These are phyloP conservation scores for Pangasius larnaudii DNA, from an alignment of 2,797 vertebrate species.

Conservation along the genomic window DNA sequence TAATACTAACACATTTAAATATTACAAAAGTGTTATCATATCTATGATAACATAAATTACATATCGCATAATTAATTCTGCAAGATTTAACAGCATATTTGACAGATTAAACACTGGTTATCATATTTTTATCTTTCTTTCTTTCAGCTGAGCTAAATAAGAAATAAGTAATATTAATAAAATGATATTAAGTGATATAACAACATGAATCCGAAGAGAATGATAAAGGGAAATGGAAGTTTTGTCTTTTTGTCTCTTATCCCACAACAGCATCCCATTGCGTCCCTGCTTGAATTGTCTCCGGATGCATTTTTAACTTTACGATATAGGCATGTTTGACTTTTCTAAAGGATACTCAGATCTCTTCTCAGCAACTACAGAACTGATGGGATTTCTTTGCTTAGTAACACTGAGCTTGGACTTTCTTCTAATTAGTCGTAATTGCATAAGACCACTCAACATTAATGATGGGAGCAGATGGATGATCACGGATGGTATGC, in stretches of 20 bases:
- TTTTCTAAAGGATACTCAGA: neutral
- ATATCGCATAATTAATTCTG: neutral
- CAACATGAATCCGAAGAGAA: neutral
- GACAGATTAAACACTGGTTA: neutral
- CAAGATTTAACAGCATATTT: neutral
- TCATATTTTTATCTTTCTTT: neutral
- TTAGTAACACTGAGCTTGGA: conserved; percentile 52
- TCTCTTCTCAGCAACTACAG: neutral
- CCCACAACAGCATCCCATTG: neutral
- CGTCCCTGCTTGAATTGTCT: too few relatives aligned
- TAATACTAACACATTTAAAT: neutral
- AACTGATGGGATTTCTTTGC: neutral
- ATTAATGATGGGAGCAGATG: conserved; percentile 73
- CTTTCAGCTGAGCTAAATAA: neutral
- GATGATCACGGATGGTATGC: conserved; percentile 56
- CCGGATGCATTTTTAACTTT: neutral
- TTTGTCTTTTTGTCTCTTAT: neutral
- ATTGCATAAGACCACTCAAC: conserved; percentile 71
- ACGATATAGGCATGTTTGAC: neutral
- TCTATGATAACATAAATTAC: neutral
- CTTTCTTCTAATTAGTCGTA: conserved; percentile 64
- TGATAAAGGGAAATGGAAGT: neutral
- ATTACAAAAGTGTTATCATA: neutral
- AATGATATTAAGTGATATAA: neutral
- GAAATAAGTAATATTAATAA: neutral